These are phyloP conservation scores for Emmelina monodactyla DNA, from an alignment of 2,888 invertebrate genomes.

Conservation along the genomic window DNA sequence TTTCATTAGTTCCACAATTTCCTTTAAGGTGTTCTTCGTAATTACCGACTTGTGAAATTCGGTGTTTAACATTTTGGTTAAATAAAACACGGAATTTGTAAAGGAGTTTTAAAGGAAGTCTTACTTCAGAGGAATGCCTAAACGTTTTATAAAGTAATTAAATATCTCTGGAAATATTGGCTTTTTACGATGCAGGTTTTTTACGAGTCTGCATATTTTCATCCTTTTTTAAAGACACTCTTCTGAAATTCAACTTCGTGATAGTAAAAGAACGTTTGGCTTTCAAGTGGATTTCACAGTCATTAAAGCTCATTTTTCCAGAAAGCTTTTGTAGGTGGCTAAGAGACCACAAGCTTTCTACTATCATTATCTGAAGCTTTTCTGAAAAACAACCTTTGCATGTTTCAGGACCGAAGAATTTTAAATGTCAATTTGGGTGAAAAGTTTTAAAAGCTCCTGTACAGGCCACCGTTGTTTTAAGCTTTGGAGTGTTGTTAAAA, in stretches of 20 bases:
- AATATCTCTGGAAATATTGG: too few species aligned
- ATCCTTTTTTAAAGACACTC: neutral
- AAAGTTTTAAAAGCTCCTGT: neutral
- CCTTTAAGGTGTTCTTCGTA: too few species aligned
- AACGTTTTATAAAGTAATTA: too few species aligned
- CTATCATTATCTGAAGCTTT: conserved; percentile 36
- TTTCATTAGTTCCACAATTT: neutral
- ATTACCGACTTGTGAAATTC: too few species aligned
- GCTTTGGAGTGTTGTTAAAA: too few species aligned
- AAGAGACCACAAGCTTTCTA: conserved; percentile 36
- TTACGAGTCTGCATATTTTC: too few species aligned
- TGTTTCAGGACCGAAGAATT: neutral
- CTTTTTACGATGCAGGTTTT: too few species aligned
- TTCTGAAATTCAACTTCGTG: neutral
- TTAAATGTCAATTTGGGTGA: neutral
- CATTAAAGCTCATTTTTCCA: conserved; percentile 42
- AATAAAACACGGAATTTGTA: too few species aligned
- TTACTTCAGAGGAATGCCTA: too few species aligned
- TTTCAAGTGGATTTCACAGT: conserved; percentile 43
- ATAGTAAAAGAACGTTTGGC: conserved; percentile 15
- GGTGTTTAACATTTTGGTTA: too few species aligned
- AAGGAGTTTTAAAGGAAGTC: too few species aligned
- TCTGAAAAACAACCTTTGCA: conserved; percentile 21
- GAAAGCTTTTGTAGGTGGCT: conserved; percentile 36
- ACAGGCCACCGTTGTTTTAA: too few species aligned